Conservation (phyloP, 2,113 vertebrate species). For the Equus quagga region DNA sequence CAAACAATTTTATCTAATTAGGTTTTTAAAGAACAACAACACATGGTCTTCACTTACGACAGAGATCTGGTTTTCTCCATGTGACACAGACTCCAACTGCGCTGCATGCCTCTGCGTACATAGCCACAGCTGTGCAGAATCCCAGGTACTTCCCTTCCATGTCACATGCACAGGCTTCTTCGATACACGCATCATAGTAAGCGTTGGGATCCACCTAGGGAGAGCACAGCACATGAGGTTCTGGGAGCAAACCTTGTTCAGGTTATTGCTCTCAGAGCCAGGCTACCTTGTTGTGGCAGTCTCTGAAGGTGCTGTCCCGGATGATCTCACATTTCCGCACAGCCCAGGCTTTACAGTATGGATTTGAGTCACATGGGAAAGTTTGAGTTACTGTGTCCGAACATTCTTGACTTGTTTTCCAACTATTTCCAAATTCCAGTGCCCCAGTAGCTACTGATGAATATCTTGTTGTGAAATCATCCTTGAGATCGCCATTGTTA, state of each 20-base stretch:
- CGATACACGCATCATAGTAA: slow-evolving; percentile 90
- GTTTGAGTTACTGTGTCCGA: slow-evolving; percentile 86
- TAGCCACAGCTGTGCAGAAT: slow-evolving; percentile 92
- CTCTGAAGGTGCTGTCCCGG: slow-evolving; percentile 86
- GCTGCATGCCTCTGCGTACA: slow-evolving; percentile 91
- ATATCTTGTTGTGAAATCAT: slow-evolving; percentile 89
- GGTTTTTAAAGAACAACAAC: neutral
- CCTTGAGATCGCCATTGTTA: slow-evolving; percentile 90
- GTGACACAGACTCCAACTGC: slow-evolving; percentile 87
- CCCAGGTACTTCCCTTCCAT: slow-evolving; percentile 92
- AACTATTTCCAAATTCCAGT: slow-evolving; percentile 91
- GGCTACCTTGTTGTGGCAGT: slow-evolving; percentile 90
- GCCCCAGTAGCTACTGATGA: slow-evolving; percentile 78
- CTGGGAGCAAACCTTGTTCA: rapidly evolving
- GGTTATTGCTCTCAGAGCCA: neutral
- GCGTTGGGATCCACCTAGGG: slow-evolving; percentile 89
- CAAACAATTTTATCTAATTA: neutral
- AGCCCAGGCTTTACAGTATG: slow-evolving; percentile 91
- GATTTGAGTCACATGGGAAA: slow-evolving; percentile 90
- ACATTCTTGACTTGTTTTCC: slow-evolving; percentile 88
- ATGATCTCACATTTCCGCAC: slow-evolving; percentile 91
- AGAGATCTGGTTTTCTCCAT: slow-evolving; percentile 92
- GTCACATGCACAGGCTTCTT: slow-evolving; percentile 92
- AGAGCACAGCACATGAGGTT: neutral
- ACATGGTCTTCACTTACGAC: slow-evolving; percentile 87